Percentiles rank a stretch among this genome's conserved stretches.
Conservation (phyloP, 2,888 invertebrate species). For the Philopedon plagiatum region DNA sequence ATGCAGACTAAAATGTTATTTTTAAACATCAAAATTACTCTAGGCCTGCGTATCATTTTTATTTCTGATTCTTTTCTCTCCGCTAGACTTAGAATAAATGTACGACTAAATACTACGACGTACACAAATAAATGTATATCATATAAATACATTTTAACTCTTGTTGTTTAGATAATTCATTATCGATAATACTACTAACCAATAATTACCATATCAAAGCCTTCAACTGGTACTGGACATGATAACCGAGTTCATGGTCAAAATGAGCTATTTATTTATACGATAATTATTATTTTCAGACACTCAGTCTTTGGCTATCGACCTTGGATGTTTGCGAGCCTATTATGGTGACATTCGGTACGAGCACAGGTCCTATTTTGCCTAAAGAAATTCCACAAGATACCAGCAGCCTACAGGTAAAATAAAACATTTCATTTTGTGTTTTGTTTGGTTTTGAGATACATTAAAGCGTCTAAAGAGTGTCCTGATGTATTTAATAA, state of each 20-base stretch:
- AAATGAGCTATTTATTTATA: constrained; percentile 37
- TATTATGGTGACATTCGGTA: constrained; percentile 67
- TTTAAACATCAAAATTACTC: too few species aligned
- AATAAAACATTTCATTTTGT: too few species aligned
- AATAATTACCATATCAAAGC: constrained; percentile 24
- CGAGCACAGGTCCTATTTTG: constrained; percentile 66
- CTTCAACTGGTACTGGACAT: constrained; percentile 19
- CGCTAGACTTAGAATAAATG: too few species aligned
- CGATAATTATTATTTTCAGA: constrained; percentile 60
- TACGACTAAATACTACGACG: too few species aligned
- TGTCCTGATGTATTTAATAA: too few species aligned
- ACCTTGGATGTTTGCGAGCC: constrained; percentile 61
- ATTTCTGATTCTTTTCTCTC: too few species aligned
- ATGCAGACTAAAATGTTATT: too few species aligned
- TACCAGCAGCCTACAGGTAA: constrained; percentile 34
- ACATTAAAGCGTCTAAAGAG: too few species aligned
- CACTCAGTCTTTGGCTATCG: constrained; percentile 57
- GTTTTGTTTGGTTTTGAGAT: too few species aligned
- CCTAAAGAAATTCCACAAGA: constrained; percentile 52
- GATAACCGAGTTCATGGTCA: constrained; percentile 44
- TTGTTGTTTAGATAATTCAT: constrained; percentile 1
- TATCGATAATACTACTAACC: not conserved
- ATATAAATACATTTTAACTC: not conserved
- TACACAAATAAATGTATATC: too few species aligned
- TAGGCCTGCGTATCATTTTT: too few species aligned